Base-by-base conservation (phyloP, 2,888 invertebrate species). In the Catocala fraxini region DNA sequence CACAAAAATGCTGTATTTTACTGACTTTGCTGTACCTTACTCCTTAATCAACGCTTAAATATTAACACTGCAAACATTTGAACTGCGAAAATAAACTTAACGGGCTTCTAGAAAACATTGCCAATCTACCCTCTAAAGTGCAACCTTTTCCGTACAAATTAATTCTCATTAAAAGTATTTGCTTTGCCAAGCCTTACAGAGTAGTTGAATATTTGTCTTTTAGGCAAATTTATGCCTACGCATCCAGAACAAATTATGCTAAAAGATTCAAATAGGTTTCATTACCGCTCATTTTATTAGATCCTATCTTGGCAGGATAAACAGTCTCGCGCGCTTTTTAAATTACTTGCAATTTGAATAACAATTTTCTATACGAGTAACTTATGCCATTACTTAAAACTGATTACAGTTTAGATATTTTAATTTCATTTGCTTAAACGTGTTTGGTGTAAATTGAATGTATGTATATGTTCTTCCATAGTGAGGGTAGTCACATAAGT, bases 381-480 rank as follows among this genome's bases (percentile, higher is more conserved):
- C 51, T 65, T 60, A 67, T 61, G 59, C 53, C 46, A 63, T 66
- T 71, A 72, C 46, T 69, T 68, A 60, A 54, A 71, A 72, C 54
- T 71, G 75, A 73, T 77, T 76, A 71, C 53, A 60, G 61, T 51
- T 66, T 43, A 64, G 63, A 71, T 73, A 76, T 75, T 81, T 79
- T 76, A 80, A 79, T 79, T 79, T 67, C 59, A 75, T 25, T 25
- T 25, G 25, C 25, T 79, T 67, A 60, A 75, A 75, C 66, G 61
- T 68, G 79, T 73, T 79, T 65, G 70, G 65, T 73, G 77, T 58
- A 77, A 84, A 83, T 83, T 79, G 71, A 67, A 63, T 70, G 63
- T 69, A 79, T 80, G 82, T 82, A 82, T 83, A 81, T 73, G 65
- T 56, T 64, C 71, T 65, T 77, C 71, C 68, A 34, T 67, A 64